Conservation (phyloP, 2,113 vertebrate genomes). For the rabbit (Oryctolagus cuniculus) region mOryCun1.1 NC_091436.1:15956001-15956500, state of each 20-base stretch:
- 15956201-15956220: not conserved
- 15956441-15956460: not conserved
- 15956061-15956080: not conserved
- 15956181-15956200: not conserved
- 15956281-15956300: not conserved
- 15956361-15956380: not conserved
- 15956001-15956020: not conserved
- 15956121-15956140: not conserved
- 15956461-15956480: not conserved
- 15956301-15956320: not conserved
- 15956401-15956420: accelerated
- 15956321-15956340: not conserved
- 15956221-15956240: not conserved
- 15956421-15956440: not conserved
- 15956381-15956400: not conserved
- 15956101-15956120: not conserved
- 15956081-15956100: not conserved
- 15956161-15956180: not conserved
- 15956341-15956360: not conserved
- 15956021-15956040: accelerated
- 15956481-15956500: not conserved
- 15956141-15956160: not conserved
- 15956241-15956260: not conserved
- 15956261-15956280: not conserved
- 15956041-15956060: not conserved